Percentiles rank a stretch among this genome's conserved stretches.
Evolutionary conservation across 2,797 vertebrate genomes (phyloP).

Genomic region (Tympanoctomys barrerae): DNA sequence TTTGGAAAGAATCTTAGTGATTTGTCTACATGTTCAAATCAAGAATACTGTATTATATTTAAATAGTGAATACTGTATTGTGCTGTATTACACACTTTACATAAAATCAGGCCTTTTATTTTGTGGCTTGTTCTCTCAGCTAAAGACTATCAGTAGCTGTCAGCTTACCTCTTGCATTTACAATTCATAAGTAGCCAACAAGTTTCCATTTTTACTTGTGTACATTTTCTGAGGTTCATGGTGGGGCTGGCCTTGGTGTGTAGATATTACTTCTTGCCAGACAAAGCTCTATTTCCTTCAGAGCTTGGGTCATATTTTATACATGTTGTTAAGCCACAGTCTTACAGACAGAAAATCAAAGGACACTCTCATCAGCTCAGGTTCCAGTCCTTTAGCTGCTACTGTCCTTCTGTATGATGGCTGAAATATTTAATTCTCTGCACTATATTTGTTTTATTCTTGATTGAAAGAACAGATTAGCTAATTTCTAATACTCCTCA

Average conservation of each 20-base stretch:
- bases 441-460: not conserved
- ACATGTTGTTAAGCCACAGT: not conserved
- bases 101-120: not conserved
- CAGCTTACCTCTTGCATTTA: not conserved
- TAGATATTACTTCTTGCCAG: not conserved
- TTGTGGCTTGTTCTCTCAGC: not conserved
- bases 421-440: not conserved
- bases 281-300: not conserved
- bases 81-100: not conserved
- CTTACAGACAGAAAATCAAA: not conserved
- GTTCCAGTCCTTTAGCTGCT: not conserved
- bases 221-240: not conserved
- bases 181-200: not conserved
- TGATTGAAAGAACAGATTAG: not conserved
- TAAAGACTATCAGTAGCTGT: not conserved
- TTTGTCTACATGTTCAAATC: slow-evolving; percentile 8
- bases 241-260: not conserved
- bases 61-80: no score
- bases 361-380: not conserved
- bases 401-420: fast-evolving
- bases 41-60: not conserved
- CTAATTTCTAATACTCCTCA: not conserved
- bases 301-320: not conserved
- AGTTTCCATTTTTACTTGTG: not conserved
- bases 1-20: not conserved